These are phyloP conservation scores for Dendrolimus houi DNA, from an alignment of 2,888 invertebrate genomes.

Conservation along the genomic window DNA sequence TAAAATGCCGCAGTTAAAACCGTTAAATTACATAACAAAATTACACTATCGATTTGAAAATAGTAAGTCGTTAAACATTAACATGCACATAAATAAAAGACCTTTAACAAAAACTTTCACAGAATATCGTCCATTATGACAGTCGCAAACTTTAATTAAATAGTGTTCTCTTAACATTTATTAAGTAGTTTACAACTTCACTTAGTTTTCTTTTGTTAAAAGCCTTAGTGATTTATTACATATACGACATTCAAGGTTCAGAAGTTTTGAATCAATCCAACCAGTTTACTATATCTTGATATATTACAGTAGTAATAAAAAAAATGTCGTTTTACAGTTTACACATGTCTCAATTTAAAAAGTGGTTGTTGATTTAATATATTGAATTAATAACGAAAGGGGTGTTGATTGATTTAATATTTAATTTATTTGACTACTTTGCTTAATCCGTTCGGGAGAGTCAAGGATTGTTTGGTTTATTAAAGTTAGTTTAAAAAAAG, in stretches of 20 bases:
- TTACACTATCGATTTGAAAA: too few species aligned
- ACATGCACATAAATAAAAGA: too few species aligned
- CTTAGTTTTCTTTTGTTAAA: not conserved
- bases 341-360: not conserved
- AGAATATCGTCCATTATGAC: too few species aligned
- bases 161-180: not conserved
- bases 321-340: slow-evolving; percentile 14
- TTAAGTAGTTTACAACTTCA: not conserved
- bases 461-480: not conserved
- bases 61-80: too few species aligned
- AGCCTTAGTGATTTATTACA: not conserved
- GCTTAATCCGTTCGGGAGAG: not conserved
- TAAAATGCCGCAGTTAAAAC: too few species aligned
- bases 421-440: too few species aligned
- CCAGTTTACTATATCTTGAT: slow-evolving; percentile 23
- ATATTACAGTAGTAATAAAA: slow-evolving; percentile 28
- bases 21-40: too few species aligned
- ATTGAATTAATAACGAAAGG: too few species aligned
- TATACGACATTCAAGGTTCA: slow-evolving; percentile 13
- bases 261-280: slow-evolving; percentile 33
- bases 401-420: too few species aligned
- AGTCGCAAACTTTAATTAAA: not conserved
- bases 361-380: too few species aligned
- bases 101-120: too few species aligned
- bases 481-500: not conserved